A percentile compares a stretch with the other conserved stretches of the same genome.
phyloP scores from a whole-genome alignment of 2,797 vertebrate genomes.

The Sparus aurata region DNA sequence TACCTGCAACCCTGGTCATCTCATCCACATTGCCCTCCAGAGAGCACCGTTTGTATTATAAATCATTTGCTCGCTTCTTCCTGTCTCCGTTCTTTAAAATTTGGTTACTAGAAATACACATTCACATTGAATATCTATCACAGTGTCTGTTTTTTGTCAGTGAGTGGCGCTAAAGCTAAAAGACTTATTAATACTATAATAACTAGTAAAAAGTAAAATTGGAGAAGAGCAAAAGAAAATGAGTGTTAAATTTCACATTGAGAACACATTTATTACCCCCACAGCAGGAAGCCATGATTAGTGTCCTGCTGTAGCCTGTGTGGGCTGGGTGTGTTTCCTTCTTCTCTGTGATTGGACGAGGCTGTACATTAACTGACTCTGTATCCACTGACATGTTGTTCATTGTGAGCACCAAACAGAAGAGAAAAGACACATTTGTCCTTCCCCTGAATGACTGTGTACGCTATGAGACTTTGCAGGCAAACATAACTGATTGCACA shows the following conservation, averaged over 20 bases:
- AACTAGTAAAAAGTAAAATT: too few relatives aligned
- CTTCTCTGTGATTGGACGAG: background rate
- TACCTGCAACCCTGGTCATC: too few relatives aligned
- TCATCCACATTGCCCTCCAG: too few relatives aligned
- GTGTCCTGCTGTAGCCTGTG: background rate
- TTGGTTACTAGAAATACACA: too few relatives aligned
- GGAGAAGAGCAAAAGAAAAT: too few relatives aligned
- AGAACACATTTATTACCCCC: background rate
- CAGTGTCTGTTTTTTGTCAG: background rate
- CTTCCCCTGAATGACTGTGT: background rate
- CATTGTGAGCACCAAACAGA: conserved; percentile 39
- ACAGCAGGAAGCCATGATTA: background rate
- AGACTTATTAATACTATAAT: too few relatives aligned
- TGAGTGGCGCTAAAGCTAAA: background rate
- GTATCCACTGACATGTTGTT: background rate
- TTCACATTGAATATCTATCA: background rate
- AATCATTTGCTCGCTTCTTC: too few relatives aligned
- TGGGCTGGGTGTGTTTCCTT: background rate
- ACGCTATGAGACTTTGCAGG: background rate
- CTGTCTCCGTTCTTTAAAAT: too few relatives aligned
- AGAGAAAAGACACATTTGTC: conserved; percentile 18
- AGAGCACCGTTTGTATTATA: too few relatives aligned
- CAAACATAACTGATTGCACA: conserved; percentile 21
- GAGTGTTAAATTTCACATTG: too few relatives aligned
- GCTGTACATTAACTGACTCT: background rate